phyloP scores from a whole-genome alignment of 2,888 invertebrate genomes.

The Scaptomyza tumidula region DNA sequence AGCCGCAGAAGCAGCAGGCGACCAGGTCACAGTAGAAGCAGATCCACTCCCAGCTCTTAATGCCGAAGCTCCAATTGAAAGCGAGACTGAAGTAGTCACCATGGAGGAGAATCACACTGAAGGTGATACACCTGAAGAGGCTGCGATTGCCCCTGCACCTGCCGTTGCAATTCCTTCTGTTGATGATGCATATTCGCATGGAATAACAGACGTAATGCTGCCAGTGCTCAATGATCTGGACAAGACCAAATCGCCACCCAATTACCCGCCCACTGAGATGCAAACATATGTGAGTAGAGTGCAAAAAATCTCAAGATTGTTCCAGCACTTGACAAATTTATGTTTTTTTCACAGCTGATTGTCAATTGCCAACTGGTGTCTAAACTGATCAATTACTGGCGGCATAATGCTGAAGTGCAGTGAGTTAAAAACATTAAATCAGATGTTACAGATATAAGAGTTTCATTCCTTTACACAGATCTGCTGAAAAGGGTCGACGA shows the following conservation, averaged over 20 bases:
- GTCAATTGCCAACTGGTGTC: slow-evolving; percentile 91
- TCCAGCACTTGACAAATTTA: neutral
- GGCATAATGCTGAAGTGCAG: slow-evolving; percentile 91
- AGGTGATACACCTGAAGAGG: slow-evolving; percentile 10
- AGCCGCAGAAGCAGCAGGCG: neutral
- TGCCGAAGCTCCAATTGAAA: slow-evolving; percentile 18
- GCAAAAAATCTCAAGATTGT: neutral
- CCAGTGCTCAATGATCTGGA: slow-evolving; percentile 57
- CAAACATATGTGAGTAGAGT: slow-evolving; percentile 86
- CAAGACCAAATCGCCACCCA: slow-evolving; percentile 60
- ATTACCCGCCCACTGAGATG: slow-evolving; percentile 84
- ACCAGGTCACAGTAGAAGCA: slow-evolving; percentile 4
- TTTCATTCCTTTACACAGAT: slow-evolving; percentile 77
- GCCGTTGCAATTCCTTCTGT: slow-evolving; percentile 9
- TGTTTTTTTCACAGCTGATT: slow-evolving; percentile 87
- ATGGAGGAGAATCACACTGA: slow-evolving; percentile 49
- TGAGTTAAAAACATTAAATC: slow-evolving; percentile 85
- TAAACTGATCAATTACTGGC: slow-evolving; percentile 92
- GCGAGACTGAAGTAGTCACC: neutral
- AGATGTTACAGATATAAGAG: neutral
- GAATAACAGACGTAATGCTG: slow-evolving; percentile 18
- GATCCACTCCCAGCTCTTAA: neutral
- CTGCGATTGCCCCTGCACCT: slow-evolving; percentile 5
- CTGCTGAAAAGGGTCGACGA: slow-evolving; percentile 86
- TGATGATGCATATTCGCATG: slow-evolving; percentile 15